These are phyloP conservation scores for Lasioglossum morio DNA, from an alignment of 2,888 invertebrate species.

Conservation along the genomic window DNA sequence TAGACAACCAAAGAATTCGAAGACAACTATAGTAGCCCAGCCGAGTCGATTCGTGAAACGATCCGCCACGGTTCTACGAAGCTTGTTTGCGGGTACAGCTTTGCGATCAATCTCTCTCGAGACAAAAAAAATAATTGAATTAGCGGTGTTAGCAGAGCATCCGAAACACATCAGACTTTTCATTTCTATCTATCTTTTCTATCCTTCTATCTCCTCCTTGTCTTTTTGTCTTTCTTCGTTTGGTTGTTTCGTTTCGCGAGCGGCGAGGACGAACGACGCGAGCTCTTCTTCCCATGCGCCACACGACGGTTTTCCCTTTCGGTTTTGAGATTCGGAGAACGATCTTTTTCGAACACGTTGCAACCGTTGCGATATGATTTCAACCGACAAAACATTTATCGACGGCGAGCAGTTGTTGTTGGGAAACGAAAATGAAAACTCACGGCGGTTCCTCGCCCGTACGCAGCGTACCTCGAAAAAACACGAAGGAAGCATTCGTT, in stretches of 20 bases:
- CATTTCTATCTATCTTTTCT: neutral
- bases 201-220: neutral
- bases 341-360: slow-evolving; percentile 13
- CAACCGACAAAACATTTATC: slow-evolving; percentile 12
- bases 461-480: slow-evolving; percentile 17
- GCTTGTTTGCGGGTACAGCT: slow-evolving; percentile 13
- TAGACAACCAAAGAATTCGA: slow-evolving; percentile 23
- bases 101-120: slow-evolving; percentile 8
- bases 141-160: slow-evolving; percentile 14
- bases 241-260: slow-evolving; percentile 2
- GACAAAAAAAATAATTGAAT: slow-evolving; percentile 6
- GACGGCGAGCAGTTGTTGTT: slow-evolving; percentile 11
- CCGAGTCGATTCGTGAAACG: slow-evolving; percentile 2
- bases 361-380: slow-evolving; percentile 21
- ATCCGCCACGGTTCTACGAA: neutral
- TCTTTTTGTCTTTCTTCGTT: slow-evolving; percentile 3
- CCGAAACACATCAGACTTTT: slow-evolving; percentile 19
- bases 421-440: slow-evolving; percentile 22
- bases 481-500: slow-evolving; percentile 37
- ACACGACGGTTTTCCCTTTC: slow-evolving; percentile 6
- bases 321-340: slow-evolving; percentile 42
- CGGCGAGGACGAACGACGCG: slow-evolving; percentile 37
- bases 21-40: slow-evolving; percentile 8
- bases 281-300: slow-evolving; percentile 9
- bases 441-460: slow-evolving; percentile 34